Conservation (phyloP, 2,797 vertebrate species). For the Macropodus opercularis region DNA sequence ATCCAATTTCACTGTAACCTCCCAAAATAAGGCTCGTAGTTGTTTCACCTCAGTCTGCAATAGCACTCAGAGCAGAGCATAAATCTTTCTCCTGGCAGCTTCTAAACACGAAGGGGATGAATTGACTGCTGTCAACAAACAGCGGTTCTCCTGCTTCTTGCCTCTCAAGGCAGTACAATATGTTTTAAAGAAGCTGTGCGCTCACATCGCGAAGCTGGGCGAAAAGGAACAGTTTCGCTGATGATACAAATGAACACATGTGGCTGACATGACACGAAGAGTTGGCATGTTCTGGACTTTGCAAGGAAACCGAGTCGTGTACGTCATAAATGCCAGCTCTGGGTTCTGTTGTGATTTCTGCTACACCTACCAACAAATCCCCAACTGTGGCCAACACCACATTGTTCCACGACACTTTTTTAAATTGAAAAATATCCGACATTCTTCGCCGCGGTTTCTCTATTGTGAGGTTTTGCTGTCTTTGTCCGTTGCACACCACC, state of each 20-base stretch:
- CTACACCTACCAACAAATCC: not conserved
- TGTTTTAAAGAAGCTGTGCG: slow-evolving; percentile 30
- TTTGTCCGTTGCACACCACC: slow-evolving; percentile 13
- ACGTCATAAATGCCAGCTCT: slow-evolving; percentile 4
- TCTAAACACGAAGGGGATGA: slow-evolving; percentile 48
- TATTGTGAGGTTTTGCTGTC: not conserved
- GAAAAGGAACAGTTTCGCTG: slow-evolving; percentile 21
- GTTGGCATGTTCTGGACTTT: slow-evolving; percentile 20
- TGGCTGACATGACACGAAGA: slow-evolving; percentile 4
- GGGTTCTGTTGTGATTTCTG: not conserved
- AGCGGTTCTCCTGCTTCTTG: slow-evolving; percentile 40
- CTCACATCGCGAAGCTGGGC: slow-evolving; percentile 6
- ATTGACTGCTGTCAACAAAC: slow-evolving; percentile 62
- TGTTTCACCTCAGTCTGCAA: slow-evolving; percentile 42
- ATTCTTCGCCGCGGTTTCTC: slow-evolving; percentile 1
- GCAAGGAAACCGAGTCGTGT: not conserved
- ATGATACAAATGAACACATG: slow-evolving; percentile 18
- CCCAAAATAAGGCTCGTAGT: slow-evolving; percentile 26
- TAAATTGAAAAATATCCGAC: slow-evolving; percentile 4
- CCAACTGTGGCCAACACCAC: not conserved
- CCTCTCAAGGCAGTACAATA: slow-evolving; percentile 41
- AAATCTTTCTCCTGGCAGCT: slow-evolving; percentile 51
- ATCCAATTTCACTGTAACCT: slow-evolving; percentile 1
- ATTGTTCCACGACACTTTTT: not conserved
- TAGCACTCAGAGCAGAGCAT: slow-evolving; percentile 41